These are phyloP conservation scores for Stramonita haemastoma DNA, from an alignment of 2,888 invertebrate species.

Conservation along the genomic window DNA sequence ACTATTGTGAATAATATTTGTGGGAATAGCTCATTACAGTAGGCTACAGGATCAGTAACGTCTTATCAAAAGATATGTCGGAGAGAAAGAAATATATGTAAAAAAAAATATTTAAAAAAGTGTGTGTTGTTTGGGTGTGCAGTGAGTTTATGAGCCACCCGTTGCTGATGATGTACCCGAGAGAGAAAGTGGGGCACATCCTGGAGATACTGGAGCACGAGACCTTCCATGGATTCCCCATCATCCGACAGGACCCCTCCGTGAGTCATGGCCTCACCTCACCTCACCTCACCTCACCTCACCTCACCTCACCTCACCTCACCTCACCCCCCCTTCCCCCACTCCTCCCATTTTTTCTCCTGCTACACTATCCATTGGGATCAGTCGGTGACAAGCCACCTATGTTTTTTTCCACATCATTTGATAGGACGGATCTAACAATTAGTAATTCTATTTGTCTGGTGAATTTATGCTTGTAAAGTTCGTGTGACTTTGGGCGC, in stretches of 20 bases:
- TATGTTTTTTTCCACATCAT: no score
- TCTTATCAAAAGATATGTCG: not conserved
- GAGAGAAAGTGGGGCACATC: slow-evolving; percentile 92
- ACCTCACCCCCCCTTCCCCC: no score
- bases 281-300: no score
- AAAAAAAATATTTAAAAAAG: not conserved
- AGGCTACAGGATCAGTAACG: no score
- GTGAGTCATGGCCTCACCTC: slow-evolving; percentile 33
- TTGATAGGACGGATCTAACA: no score
- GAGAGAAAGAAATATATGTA: not conserved
- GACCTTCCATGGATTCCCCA: slow-evolving; percentile 96
- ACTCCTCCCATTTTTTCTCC: not conserved
- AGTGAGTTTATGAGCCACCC: slow-evolving; percentile 92
- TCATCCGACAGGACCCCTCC: slow-evolving; percentile 74
- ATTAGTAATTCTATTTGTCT: no score
- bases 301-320: not conserved
- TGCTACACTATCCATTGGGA: no score
- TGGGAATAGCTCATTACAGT: no score
- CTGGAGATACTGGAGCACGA: slow-evolving; percentile 88
- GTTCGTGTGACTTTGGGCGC: no score
- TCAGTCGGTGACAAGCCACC: no score
- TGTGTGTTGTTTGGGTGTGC: slow-evolving; percentile 42
- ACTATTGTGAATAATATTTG: no score
- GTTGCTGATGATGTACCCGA: slow-evolving; percentile 88
- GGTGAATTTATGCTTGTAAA: no score